Conservation (phyloP, 2,888 invertebrate species). For the Pyrocoelia pectoralis region DNA sequence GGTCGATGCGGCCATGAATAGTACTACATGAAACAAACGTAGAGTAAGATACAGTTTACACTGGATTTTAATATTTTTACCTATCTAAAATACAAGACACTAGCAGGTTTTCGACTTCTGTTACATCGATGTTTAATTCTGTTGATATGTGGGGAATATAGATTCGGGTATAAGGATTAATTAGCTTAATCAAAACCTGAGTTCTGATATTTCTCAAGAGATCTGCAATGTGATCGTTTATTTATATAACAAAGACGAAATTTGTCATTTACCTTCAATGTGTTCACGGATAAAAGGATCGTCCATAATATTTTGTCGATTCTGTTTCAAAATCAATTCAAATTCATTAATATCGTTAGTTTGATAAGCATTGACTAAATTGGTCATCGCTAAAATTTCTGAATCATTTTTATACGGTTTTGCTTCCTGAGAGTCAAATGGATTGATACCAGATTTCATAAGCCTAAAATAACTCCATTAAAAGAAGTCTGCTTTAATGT, state of each 20-base stretch:
- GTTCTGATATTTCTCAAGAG: slow-evolving; percentile 94
- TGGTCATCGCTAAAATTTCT: slow-evolving; percentile 99
- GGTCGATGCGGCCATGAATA: slow-evolving; percentile 88
- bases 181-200: slow-evolving; percentile 95
- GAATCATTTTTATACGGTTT: slow-evolving; percentile 99
- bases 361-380: slow-evolving; percentile 95
- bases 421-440: slow-evolving; percentile 99
- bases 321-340: slow-evolving; percentile 93
- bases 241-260: no score
- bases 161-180: slow-evolving; percentile 97
- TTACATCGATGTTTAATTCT: slow-evolving; percentile 90
- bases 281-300: slow-evolving; percentile 99
- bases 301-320: slow-evolving; percentile 97
- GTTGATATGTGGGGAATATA: slow-evolving; percentile 98
- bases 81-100: slow-evolving; percentile 98
- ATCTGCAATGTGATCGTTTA: slow-evolving; percentile 69
- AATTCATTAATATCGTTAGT: slow-evolving; percentile 99
- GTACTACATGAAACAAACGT: slow-evolving; percentile 66
- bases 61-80: slow-evolving; percentile 64
- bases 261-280: slow-evolving; percentile 93
- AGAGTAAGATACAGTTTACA: slow-evolving; percentile 12
- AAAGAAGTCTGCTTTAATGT: slow-evolving; percentile 11
- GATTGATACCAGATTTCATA: slow-evolving; percentile 99
- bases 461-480: slow-evolving; percentile 67
- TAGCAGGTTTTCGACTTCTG: slow-evolving; percentile 94